phyloP scores from a whole-genome alignment of 1,140 invertebrate genomes.

The Euura lappo region DNA sequence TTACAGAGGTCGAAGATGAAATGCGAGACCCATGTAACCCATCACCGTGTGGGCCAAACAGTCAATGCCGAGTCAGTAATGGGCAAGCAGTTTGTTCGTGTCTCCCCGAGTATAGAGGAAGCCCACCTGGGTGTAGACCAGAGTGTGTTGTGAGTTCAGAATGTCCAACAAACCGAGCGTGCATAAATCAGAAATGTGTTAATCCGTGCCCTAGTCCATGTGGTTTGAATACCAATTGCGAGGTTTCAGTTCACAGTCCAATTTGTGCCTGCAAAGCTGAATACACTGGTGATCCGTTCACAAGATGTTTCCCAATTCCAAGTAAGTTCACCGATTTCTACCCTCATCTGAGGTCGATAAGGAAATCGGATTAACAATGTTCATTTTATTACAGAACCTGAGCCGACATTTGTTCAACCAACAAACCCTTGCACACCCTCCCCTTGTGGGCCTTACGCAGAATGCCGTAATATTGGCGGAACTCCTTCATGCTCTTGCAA shows the following conservation, averaged over 20 bases:
- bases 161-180: slow-evolving; percentile 55
- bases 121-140: slow-evolving; percentile 53
- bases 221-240: slow-evolving; percentile 55
- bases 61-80: slow-evolving; percentile 69
- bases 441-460: slow-evolving; percentile 59
- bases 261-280: slow-evolving; percentile 59
- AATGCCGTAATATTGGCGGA: slow-evolving; percentile 52
- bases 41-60: slow-evolving; percentile 74
- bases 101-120: slow-evolving; percentile 63
- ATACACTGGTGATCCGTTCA: slow-evolving; percentile 63
- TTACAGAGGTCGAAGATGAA: too few species aligned
- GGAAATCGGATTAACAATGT: neutral
- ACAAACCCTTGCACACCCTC: slow-evolving; percentile 53
- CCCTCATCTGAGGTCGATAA: neutral
- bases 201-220: slow-evolving; percentile 62
- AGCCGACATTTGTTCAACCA: slow-evolving; percentile 42
- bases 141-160: slow-evolving; percentile 61
- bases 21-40: slow-evolving; percentile 64
- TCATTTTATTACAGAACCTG: slow-evolving; percentile 42
- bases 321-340: slow-evolving; percentile 56
- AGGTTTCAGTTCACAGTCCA: slow-evolving; percentile 56
- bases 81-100: slow-evolving; percentile 71
- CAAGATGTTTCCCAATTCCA: slow-evolving; percentile 58
- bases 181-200: slow-evolving; percentile 60
- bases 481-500: slow-evolving; percentile 68